Base-by-base conservation (phyloP, 2,888 invertebrate species). In the Dolomedes plantarius region DNA sequence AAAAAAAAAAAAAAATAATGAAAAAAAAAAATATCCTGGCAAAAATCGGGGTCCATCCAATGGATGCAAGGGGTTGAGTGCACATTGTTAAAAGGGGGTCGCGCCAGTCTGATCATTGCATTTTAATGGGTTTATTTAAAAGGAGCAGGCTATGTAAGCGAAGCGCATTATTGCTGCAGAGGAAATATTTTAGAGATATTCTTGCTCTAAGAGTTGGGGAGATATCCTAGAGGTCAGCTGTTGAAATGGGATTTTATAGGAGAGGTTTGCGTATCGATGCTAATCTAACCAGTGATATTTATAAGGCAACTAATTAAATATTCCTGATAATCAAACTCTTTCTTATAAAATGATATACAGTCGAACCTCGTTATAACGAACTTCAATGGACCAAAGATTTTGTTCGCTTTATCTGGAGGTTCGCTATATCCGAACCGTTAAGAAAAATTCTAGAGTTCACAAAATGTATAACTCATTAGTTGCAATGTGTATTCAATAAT, bases 1-100 rank as follows among this genome's bases (percentile, higher is more conserved):
- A 71, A 77, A 68, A 68, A 32, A 32, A 27, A 71, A 62, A 72
- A 79, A 79, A 71, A 79, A 19, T 50, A 29, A 19, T 11, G 32
- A 23, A 29, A 19, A 13, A 0, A 64, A 27, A 65, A 65, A 23
- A n/a, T 27, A 23, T 13, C 23, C 13, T 28, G 65, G n/a, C 65
- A 28, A 36, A 67, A 56, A 56, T 56, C 23, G 23, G 56, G 19
- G 11, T 41, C 68, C 16, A 23, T 19, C 81, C 81, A 75, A 81
- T 81, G 39, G 68, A 29, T 16, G 28, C 6, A 16, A 72, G 67
- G 78, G 74, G 67, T 73, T 81, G 74, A 62, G 41, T 69, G 69
- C 69, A 69, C 62, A 69, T 74, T 69, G 29, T 67, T 19, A 19
- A 67, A 56, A 56, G 23, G 56, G 56, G 56, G 56, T 56, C 56